Percentiles rank a stretch among this genome's conserved stretches.
Conservation (phyloP, 2,797 vertebrate genomes). For the Vultur gryphus region DNA sequence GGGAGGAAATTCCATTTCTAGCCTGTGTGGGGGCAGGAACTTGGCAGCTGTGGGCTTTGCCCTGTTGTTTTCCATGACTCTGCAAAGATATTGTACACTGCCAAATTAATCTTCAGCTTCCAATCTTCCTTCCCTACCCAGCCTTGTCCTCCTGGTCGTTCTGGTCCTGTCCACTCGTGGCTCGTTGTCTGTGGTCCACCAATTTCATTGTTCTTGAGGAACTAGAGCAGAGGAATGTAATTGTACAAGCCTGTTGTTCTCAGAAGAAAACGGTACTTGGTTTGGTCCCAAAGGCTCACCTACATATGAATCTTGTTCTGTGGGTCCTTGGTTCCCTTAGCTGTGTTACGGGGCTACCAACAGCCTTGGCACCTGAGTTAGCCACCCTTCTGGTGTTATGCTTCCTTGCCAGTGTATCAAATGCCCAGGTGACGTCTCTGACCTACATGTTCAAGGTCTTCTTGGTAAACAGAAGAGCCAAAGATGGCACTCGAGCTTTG, state of each 20-base stretch:
- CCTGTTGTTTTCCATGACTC: too few species aligned
- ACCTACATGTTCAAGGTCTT: background rate
- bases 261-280: background rate
- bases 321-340: background rate
- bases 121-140: background rate
- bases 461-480: background rate
- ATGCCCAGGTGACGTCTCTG: background rate
- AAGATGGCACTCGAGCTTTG: background rate
- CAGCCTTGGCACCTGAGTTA: background rate
- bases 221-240: background rate
- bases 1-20: background rate
- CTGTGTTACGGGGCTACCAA: background rate
- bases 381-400: background rate
- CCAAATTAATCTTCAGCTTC: background rate
- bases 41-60: background rate
- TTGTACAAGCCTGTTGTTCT: background rate
- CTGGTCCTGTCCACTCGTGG: background rate
- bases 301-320: background rate
- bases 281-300: background rate
- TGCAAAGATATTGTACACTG: fast-evolving
- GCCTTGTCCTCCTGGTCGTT: background rate
- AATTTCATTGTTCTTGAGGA: background rate
- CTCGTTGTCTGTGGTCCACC: background rate
- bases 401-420: background rate
- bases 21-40: background rate